A percentile compares a stretch with the other conserved stretches of the same genome.
Conservation (phyloP, 30 jellyfish, hydroid and myxozoan species). For the Nemopilema nomurai region DNA sequence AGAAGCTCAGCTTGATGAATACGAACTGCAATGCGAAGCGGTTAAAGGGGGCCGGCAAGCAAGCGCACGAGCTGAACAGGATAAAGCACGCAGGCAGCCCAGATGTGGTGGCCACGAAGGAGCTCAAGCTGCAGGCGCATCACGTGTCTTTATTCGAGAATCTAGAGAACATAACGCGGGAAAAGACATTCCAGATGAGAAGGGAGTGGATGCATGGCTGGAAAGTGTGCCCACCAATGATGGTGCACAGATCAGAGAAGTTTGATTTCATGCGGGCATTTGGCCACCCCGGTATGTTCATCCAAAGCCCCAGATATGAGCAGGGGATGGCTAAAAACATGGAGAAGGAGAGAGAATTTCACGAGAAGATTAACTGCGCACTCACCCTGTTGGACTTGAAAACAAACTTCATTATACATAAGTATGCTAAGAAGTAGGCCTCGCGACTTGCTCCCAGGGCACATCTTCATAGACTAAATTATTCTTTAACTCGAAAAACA, state of each 20-base stretch:
- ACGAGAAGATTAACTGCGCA: conserved; percentile 84
- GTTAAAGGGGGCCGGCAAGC: conserved; percentile 93
- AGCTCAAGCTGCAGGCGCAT: conserved; percentile 1
- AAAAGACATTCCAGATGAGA: conserved; percentile 60
- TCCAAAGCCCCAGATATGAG: conserved; percentile 53
- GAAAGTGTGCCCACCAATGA: conserved; percentile 58
- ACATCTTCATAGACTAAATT: too few relatives aligned
- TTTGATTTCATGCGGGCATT: conserved; percentile 26
- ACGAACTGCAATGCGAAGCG: conserved; percentile 93
- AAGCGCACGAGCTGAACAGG: conserved; percentile 34
- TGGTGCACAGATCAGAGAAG: conserved; percentile 53
- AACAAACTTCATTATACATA: conserved; percentile 46
- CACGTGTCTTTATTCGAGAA: conserved; percentile 33
- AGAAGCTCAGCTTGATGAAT: conserved; percentile 80
- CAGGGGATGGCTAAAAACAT: conserved; percentile 48
- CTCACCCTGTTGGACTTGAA: conserved; percentile 81
- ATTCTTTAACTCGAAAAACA: not conserved
- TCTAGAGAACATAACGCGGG: conserved; percentile 28
- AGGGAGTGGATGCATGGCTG: conserved; percentile 78
- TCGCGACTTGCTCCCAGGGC: too few relatives aligned
- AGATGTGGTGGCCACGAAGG: conserved; percentile 11
- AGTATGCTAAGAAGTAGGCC: not conserved
- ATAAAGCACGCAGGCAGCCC: conserved; percentile 3
- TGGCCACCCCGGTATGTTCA: conserved; percentile 36
- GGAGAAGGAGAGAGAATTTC: conserved; percentile 87